Base-by-base conservation (phyloP, 2,113 vertebrate genomes). In the Sterrhoptilus dennistouni region DNA sequence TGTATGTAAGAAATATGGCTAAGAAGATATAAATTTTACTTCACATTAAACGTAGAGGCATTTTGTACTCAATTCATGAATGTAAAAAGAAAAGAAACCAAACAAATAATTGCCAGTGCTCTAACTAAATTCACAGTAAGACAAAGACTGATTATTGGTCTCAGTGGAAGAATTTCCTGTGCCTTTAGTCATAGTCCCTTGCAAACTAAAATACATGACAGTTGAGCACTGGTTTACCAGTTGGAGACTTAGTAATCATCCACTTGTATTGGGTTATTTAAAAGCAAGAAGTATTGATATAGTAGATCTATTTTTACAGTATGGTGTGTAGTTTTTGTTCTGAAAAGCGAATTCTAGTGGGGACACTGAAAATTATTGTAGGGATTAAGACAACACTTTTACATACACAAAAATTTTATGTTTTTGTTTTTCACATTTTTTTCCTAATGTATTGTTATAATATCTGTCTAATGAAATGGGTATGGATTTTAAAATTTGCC, bases 241-340 rank as follows among this genome's bases (percentile, higher is more conserved):
- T 56, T 96, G n/a, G 44, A 85, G 60, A 54, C 61, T 57, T 83
- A 75, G 52, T 83, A 93, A 96, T 95, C 92, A 87, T 57, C 44
- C 40, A 57, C 12, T 87, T 92, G 49, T n/a, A 74, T 13, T 61
- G 18, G 27, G 16, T 95, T 92, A 92, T 64, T 81, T 91, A 83
- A 95, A 92, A 85, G 42, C 18, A 90, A 90, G 44, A 83, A 28
- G 3, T 68, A 56, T n/a, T 74, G 77, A 72, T 72, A 79, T 8
- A 72, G 13, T 23, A 31, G 59, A 65, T 61, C 31, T 89, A 50
- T 84, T 86, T 86, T 85, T 63, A 85, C 79, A 90, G 72, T 79
- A 75, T 36, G 65, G 7, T 61, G 8, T 45, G 54, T 21, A 42
- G 36, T 28, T 89, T 65, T 57, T 31, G 3, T 65, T 59, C 13